Conservation (phyloP, 2,888 invertebrate species). For the Bombyx huttoni region DNA sequence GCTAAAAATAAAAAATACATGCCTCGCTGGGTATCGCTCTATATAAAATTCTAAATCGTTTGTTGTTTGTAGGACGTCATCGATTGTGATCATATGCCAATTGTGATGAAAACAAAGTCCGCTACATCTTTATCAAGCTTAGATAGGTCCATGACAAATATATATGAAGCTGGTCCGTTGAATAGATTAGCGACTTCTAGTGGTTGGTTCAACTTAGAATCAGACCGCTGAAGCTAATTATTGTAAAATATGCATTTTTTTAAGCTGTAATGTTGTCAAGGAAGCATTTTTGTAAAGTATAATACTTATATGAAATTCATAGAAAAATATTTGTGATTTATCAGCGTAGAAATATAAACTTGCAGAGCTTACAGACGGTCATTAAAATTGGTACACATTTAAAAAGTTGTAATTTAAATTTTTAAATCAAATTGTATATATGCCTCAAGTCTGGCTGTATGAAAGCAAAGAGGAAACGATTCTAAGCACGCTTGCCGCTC, state of each 20-base stretch:
- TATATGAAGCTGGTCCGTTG: constrained; percentile 11
- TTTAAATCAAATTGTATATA: neutral
- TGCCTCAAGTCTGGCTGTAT: neutral
- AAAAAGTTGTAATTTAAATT: neutral
- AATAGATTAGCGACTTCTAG: constrained; percentile 3
- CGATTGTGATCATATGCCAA: constrained; percentile 33
- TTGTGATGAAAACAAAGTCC: constrained; percentile 15
- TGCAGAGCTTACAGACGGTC: neutral
- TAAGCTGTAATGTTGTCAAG: constrained; percentile 1
- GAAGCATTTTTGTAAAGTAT: too few relatives aligned
- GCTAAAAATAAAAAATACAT: neutral
- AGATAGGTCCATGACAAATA: constrained; percentile 13
- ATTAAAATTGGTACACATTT: too few relatives aligned
- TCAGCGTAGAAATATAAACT: neutral
- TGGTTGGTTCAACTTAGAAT: constrained; percentile 3
- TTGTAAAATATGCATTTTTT: constrained; percentile 6
- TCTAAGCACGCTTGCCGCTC: neutral
- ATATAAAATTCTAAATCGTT: neutral
- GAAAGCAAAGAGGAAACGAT: neutral
- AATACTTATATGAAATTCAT: too few relatives aligned
- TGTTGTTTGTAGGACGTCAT: constrained; percentile 24
- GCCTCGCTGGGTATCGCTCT: neutral
- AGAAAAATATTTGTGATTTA: too few relatives aligned
- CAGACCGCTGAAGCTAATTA: constrained; percentile 1
- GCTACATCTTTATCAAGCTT: constrained; percentile 6